Evolutionary conservation across 1,140 invertebrate species (phyloP).

Genomic region (Homalodisca vitripennis): DNA sequence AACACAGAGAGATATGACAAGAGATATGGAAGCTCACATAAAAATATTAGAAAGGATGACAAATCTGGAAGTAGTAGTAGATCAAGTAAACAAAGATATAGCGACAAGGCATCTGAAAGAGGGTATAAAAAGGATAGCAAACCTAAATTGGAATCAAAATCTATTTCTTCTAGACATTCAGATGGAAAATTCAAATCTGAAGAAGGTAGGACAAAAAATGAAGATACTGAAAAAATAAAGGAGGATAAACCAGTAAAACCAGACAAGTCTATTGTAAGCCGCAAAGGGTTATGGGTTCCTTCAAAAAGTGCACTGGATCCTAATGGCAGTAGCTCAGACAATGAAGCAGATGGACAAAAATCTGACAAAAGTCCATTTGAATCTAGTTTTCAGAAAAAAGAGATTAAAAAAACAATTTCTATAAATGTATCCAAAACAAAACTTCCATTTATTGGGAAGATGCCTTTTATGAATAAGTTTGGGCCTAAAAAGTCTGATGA

Average conservation of each 20-base stretch:
- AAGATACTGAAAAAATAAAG: background rate
- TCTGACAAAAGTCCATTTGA: background rate
- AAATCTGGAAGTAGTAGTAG: background rate
- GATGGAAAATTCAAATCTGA: background rate
- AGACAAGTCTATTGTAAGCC: background rate
- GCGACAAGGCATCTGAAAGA: background rate
- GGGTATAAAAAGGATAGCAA: background rate
- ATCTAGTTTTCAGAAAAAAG: slow-evolving; percentile 8
- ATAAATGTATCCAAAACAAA: slow-evolving; percentile 50
- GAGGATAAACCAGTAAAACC: background rate
- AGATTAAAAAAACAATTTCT: slow-evolving; percentile 33
- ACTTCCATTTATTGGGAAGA: slow-evolving; percentile 65
- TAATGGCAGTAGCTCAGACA: background rate
- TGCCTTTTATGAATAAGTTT: slow-evolving; percentile 66
- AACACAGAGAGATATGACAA: background rate
- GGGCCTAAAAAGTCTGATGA: slow-evolving; percentile 39
- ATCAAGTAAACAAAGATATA: background rate
- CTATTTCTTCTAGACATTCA: background rate
- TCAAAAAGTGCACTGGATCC: background rate
- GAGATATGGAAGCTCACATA: slow-evolving; percentile 6
- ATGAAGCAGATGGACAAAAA: background rate
- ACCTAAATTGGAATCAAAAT: background rate
- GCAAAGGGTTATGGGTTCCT: background rate
- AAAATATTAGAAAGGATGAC: background rate
- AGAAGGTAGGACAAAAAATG: background rate